phyloP scores from a whole-genome alignment of 2,797 vertebrate species.

The Danio choprae region DNA sequence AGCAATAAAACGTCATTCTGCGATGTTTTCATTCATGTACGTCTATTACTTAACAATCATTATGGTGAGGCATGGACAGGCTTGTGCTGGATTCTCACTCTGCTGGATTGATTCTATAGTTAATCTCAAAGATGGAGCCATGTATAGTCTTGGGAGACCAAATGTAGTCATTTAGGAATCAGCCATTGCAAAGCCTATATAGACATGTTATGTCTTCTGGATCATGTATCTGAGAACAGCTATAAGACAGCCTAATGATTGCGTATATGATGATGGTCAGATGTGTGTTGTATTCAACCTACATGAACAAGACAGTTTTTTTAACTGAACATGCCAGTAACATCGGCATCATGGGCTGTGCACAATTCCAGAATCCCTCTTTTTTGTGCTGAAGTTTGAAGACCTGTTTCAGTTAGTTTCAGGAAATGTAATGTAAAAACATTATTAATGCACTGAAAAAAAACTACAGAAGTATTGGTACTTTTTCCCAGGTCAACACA shows the following conservation, averaged over 20 bases:
- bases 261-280: background rate
- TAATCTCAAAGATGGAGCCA: background rate
- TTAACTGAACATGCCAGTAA: background rate
- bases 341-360: slow-evolving; percentile 26
- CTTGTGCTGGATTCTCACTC: background rate
- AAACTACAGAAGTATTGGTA: too few species aligned
- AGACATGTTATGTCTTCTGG: too few species aligned
- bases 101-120: background rate
- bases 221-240: background rate
- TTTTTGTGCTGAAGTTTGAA: slow-evolving; percentile 17
- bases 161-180: background rate
- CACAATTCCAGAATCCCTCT: slow-evolving; percentile 29
- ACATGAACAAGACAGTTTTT: background rate
- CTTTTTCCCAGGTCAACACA: too few species aligned
- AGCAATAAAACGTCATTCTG: background rate
- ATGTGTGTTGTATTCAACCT: background rate
- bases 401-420: too few species aligned
- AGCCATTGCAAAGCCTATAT: background rate
- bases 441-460: too few species aligned
- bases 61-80: background rate
- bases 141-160: background rate
- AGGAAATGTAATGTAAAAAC: too few species aligned
- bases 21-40: slow-evolving; percentile 1
- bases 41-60: background rate
- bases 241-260: background rate